Base-by-base conservation (phyloP, 2,797 vertebrate genomes). In the Chloroceryle inda region DNA sequence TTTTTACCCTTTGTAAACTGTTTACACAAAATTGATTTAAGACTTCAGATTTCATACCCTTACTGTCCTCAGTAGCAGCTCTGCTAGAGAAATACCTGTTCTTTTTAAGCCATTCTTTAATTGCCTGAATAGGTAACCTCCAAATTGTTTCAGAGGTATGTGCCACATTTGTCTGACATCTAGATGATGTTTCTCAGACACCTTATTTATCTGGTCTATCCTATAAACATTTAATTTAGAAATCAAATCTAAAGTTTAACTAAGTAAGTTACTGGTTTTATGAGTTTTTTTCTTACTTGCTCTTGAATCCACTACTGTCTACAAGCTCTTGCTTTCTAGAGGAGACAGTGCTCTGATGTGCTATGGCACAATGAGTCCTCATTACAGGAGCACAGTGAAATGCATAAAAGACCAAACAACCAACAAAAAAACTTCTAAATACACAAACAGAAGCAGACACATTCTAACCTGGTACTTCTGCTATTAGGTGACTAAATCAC, bases 331-430 rank as follows among this genome's bases (percentile, higher is more conserved):
- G 23, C 31, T 45, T 80, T 66, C 26, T 26, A 77, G 35, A 17
- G 72, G 4, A 78, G 21, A 13, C 4, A 27, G 47, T 24, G 22
- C 15, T 67, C n/a, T 78, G 35, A 67, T 4, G 8, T 71, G 29
- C 13, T 66, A 10, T 17, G 40, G 16, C 18, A 86, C 13, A 64
- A 61, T 2, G 1, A 82, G 20, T 7, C 31, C 7, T 49, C 69
- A 62, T 19, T 29, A 71, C 31, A 69, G 5, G 3, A 72, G 15
- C 3, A 11, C 0, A 75, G 18, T 22, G 5, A 66, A 78, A 68
- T 1, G 11, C 0, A 0, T 9, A 38, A 35, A 23, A 89, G 84
- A 18, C 7, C 35, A 73, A 83, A 49, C n/a, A 1, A 77, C 9
- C 31, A 26, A 50, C 13, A 45, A 9, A 55, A 58, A 20, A 1